A percentile compares a stretch with the other conserved stretches of the same genome.
Conservation (phyloP, 2,888 invertebrate species). For the Stegana nigrithorax region DNA sequence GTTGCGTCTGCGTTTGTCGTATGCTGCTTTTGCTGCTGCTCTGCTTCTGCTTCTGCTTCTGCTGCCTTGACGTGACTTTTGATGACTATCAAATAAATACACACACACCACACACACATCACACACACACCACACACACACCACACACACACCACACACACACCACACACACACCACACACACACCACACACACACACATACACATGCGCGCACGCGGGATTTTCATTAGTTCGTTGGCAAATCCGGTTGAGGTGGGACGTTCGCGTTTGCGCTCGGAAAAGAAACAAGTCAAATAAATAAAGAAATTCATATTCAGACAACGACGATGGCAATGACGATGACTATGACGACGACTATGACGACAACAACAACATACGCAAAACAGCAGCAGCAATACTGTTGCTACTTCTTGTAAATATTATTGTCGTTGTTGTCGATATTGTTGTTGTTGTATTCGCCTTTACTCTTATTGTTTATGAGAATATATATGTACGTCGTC, state of each 20-base stretch:
- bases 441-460: background rate
- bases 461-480: background rate
- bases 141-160: background rate
- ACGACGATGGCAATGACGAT: background rate
- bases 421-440: too few relatives aligned
- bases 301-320: slow-evolving; percentile 3
- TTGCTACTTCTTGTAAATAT: too few relatives aligned
- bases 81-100: slow-evolving; percentile 6
- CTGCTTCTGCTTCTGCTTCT: too few relatives aligned
- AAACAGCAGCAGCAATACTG: too few relatives aligned
- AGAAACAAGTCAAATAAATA: slow-evolving; percentile 4
- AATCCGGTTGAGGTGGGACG: background rate
- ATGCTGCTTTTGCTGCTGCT: too few relatives aligned
- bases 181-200: background rate
- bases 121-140: background rate
- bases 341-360: background rate
- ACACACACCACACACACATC: too few relatives aligned
- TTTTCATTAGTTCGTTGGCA: too few relatives aligned
- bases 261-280: background rate
- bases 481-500: background rate
- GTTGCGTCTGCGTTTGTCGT: slow-evolving; percentile 14
- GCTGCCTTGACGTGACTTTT: slow-evolving; percentile 9
- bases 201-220: too few relatives aligned
- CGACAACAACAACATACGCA: background rate
- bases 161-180: too few relatives aligned